Evolutionary conservation across 1,140 invertebrate genomes (phyloP).

Genomic region (Teleogryllus occipitalis): DNA sequence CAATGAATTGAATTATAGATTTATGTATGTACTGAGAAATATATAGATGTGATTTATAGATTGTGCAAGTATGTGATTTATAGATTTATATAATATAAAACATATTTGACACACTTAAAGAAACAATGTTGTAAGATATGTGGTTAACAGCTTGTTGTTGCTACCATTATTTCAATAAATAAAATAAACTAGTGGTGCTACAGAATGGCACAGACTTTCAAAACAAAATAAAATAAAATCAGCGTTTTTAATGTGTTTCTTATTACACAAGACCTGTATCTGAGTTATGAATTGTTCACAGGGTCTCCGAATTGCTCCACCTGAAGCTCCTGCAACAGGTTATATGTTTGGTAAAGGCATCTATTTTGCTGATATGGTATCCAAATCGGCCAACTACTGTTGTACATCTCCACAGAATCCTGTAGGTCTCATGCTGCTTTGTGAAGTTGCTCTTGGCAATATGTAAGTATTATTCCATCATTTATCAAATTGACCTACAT

Average conservation of each 20-base stretch:
- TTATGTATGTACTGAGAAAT: too few relatives aligned
- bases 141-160: background rate
- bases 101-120: too few relatives aligned
- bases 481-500: background rate
- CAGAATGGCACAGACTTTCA: too few relatives aligned
- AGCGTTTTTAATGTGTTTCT: background rate
- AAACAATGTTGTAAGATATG: too few relatives aligned
- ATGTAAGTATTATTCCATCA: conserved; percentile 52
- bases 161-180: background rate
- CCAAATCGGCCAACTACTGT: conserved; percentile 98
- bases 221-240: too few relatives aligned
- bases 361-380: conserved; percentile 98
- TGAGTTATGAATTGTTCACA: conserved; percentile 32
- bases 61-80: too few relatives aligned
- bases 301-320: conserved; percentile 92
- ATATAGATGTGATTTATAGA: too few relatives aligned
- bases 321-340: conserved; percentile 86
- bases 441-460: conserved; percentile 91
- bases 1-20: background rate
- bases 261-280: background rate
- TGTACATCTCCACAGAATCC: conserved; percentile 59
- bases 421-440: conserved; percentile 78
- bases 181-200: too few relatives aligned
- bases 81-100: too few relatives aligned
- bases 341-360: conserved; percentile 98